A percentile compares a stretch with the other conserved stretches of the same genome.
Conservation (phyloP, 2,797 vertebrate genomes). For the Fratercula arctica region DNA sequence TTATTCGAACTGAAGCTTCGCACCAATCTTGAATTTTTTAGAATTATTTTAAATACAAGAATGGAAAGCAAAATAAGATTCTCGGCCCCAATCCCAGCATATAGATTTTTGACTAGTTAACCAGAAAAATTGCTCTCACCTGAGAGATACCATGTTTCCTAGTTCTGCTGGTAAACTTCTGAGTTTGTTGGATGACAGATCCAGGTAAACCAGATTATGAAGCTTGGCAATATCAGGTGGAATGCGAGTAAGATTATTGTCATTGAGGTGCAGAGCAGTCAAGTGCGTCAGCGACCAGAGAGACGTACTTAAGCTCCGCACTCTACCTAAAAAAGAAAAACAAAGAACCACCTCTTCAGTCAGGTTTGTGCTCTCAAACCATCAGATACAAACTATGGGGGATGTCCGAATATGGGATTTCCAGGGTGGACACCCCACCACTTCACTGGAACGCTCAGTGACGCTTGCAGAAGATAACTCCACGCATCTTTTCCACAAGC, state of each 20-base stretch:
- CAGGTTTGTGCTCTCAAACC: not conserved
- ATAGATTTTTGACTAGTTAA: not conserved
- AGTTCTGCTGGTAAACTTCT: slow-evolving; percentile 99
- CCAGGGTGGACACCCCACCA: not conserved
- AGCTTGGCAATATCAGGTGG: slow-evolving; percentile 98
- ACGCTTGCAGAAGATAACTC: not conserved
- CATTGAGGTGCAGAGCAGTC: slow-evolving; percentile 98
- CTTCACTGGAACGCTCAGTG: not conserved
- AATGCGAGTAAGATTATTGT: slow-evolving; percentile 97
- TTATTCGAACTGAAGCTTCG: not conserved
- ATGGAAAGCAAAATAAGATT: not conserved
- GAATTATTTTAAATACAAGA: not conserved
- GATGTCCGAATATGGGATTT: not conserved
- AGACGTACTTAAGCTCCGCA: slow-evolving; percentile 92
- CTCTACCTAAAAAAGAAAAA: slow-evolving; percentile 84
- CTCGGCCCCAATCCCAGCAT: fast-evolving
- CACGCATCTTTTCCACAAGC: fast-evolving
- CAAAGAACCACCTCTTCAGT: not conserved
- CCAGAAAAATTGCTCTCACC: slow-evolving; percentile 75
- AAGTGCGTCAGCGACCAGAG: slow-evolving; percentile 98
- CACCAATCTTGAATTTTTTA: not conserved
- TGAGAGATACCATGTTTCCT: slow-evolving; percentile 99
- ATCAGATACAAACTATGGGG: not conserved
- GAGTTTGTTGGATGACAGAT: slow-evolving; percentile 99
- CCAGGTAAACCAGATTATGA: slow-evolving; percentile 96